phyloP scores from a whole-genome alignment of 2,113 vertebrate species.

The Epinephelus moara region DNA sequence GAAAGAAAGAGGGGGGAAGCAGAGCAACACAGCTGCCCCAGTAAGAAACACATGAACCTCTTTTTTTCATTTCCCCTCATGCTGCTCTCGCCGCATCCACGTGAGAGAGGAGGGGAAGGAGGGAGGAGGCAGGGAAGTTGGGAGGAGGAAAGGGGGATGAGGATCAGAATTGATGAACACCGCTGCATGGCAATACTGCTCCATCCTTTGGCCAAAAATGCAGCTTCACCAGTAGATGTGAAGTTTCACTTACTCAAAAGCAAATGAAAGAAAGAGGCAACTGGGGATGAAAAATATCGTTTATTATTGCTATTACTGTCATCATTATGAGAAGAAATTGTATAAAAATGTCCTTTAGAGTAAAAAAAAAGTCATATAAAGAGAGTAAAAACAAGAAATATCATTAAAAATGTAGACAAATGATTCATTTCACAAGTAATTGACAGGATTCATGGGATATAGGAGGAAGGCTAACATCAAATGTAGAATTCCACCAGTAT shows the following conservation, averaged over 20 bases:
- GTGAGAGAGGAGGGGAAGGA: constrained; percentile 52
- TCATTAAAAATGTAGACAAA: not conserved
- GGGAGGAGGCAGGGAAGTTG: constrained; percentile 29
- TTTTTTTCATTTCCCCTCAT: constrained; percentile 61
- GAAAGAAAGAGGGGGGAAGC: not conserved
- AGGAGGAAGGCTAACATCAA: not conserved
- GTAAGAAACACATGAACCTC: constrained; percentile 39
- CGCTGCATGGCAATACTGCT: constrained; percentile 27
- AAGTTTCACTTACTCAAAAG: not conserved
- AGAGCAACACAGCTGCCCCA: constrained; percentile 51
- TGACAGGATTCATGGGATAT: not conserved
- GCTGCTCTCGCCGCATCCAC: constrained; percentile 70
- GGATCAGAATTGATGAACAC: constrained; percentile 35
- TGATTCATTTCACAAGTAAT: not conserved
- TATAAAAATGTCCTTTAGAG: not conserved
- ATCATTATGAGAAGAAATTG: not conserved
- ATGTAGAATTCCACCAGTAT: not conserved
- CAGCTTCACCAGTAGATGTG: not conserved
- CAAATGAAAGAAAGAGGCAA: not conserved
- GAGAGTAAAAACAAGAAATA: not conserved
- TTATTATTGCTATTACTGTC: too few species aligned
- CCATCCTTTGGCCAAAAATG: constrained; percentile 18
- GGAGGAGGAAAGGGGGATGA: constrained; percentile 28
- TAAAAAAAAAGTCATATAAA: not conserved
- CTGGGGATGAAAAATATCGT: not conserved